Conservation (phyloP, 2,888 invertebrate species). For the Netelia fuscicornis region DNA sequence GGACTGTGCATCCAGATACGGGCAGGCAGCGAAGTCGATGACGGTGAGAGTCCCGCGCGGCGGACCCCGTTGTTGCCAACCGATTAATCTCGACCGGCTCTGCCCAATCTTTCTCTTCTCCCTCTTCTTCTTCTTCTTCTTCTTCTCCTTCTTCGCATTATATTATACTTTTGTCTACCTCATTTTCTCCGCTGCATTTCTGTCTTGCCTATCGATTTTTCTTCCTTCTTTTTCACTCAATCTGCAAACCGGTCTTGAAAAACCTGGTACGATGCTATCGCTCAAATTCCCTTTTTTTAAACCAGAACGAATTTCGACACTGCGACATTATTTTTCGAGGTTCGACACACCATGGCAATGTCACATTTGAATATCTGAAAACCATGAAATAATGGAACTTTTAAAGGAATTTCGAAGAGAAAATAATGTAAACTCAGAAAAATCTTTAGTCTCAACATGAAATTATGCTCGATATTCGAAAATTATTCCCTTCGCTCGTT, state of each 20-base stretch:
- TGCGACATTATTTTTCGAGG: neutral
- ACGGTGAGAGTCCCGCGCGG: constrained; percentile 18
- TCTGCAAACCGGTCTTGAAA: constrained; percentile 21
- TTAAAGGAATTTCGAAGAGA: too few relatives aligned
- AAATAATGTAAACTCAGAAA: too few relatives aligned
- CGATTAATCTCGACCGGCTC: constrained; percentile 77
- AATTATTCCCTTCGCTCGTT: too few relatives aligned
- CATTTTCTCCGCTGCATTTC: neutral
- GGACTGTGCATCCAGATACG: constrained; percentile 59
- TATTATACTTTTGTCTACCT: constrained; percentile 25
- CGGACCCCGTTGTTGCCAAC: constrained; percentile 75
- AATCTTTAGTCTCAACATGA: too few relatives aligned
- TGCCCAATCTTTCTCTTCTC: constrained; percentile 59
- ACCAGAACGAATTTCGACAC: neutral
- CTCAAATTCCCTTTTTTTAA: neutral
- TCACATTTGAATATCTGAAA: too few relatives aligned
- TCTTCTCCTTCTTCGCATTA: constrained; percentile 43
- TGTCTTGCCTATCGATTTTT: constrained; percentile 11
- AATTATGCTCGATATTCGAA: too few relatives aligned
- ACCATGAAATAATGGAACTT: too few relatives aligned
- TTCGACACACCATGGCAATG: too few relatives aligned
- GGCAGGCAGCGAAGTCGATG: constrained; percentile 38
- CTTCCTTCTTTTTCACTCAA: neutral
- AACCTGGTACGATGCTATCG: constrained; percentile 15
- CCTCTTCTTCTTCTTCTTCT: constrained; percentile 46